Conservation (phyloP, 2,113 vertebrate genomes). For the Epinephelus cyanopodus region DNA sequence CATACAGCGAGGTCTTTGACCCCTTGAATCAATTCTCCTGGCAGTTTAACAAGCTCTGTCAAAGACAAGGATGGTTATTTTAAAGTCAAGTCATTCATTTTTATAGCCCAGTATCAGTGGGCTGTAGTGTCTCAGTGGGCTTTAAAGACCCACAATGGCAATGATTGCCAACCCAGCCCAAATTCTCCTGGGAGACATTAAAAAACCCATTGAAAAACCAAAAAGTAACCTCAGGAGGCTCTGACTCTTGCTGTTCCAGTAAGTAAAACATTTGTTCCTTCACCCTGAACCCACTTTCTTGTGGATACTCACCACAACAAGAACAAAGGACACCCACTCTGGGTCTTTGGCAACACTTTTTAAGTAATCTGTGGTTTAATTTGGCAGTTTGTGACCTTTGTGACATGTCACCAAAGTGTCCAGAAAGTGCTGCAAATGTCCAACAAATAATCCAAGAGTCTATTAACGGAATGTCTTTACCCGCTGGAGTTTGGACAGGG, state of each 20-base stretch:
- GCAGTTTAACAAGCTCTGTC: neutral
- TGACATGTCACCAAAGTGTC: constrained; percentile 18
- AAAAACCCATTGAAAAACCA: constrained; percentile 36
- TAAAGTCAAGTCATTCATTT: constrained; percentile 15
- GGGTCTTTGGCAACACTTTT: constrained; percentile 14
- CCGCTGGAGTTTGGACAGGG: constrained; percentile 47
- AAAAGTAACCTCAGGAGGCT: constrained; percentile 24
- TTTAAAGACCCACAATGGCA: constrained; percentile 9
- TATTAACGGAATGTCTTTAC: constrained; percentile 48
- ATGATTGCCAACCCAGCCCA: neutral
- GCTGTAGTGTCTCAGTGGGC: neutral
- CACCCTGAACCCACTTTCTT: constrained; percentile 17
- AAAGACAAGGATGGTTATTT: neutral
- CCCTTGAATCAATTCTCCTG: neutral
- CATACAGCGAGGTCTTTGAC: neutral
- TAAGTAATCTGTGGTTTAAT: constrained; percentile 32
- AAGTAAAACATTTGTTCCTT: constrained; percentile 29
- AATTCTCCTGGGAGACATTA: constrained; percentile 8
- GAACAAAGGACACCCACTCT: constrained; percentile 11
- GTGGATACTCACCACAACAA: constrained; percentile 7
- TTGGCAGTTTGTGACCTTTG: constrained; percentile 27
- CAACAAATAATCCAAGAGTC: constrained; percentile 38
- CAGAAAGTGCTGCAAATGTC: constrained; percentile 33
- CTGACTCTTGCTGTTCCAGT: constrained; percentile 20
- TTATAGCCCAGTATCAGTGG: constrained; percentile 5